A percentile compares a stretch with the other conserved stretches of the same genome.
These are phyloP conservation scores for Aepyceros melampus DNA, from an alignment of 2,113 vertebrate species.

Conservation along the genomic window DNA sequence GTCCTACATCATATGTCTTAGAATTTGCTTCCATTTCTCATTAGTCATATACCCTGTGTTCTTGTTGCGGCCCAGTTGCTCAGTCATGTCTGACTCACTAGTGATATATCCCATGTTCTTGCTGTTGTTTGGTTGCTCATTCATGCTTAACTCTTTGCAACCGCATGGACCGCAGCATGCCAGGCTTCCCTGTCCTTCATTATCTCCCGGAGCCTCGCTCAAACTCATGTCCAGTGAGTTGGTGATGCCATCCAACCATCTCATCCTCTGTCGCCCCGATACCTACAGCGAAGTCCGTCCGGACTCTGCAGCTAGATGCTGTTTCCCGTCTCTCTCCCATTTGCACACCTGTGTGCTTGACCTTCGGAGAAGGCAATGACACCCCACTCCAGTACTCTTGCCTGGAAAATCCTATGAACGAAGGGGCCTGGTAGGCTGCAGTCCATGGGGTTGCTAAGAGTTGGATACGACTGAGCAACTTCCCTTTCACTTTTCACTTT, in stretches of 20 bases:
- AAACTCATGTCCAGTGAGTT: neutral
- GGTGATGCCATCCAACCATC: neutral
- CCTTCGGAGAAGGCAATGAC: too few relatives aligned
- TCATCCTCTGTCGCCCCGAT: fast-evolving
- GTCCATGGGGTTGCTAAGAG: too few relatives aligned
- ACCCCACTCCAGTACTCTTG: too few relatives aligned
- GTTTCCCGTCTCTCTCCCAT: fast-evolving
- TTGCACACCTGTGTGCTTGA: fast-evolving
- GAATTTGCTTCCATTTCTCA: neutral
- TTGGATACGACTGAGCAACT: too few relatives aligned
- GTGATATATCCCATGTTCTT: too few relatives aligned
- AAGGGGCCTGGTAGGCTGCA: too few relatives aligned
- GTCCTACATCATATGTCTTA: neutral
- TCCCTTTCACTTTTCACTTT: too few relatives aligned
- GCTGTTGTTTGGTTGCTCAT: neutral
- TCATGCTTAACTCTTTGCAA: neutral
- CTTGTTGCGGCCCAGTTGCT: neutral
- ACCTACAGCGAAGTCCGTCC: fast-evolving
- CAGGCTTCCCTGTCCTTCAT: neutral
- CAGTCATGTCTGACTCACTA: neutral
- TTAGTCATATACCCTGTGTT: neutral
- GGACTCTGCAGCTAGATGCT: fast-evolving
- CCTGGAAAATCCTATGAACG: too few relatives aligned
- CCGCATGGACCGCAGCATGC: fast-evolving
- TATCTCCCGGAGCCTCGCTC: neutral